Conservation (phyloP, 2,113 vertebrate genomes). For the Cavia porcellus region DNA sequence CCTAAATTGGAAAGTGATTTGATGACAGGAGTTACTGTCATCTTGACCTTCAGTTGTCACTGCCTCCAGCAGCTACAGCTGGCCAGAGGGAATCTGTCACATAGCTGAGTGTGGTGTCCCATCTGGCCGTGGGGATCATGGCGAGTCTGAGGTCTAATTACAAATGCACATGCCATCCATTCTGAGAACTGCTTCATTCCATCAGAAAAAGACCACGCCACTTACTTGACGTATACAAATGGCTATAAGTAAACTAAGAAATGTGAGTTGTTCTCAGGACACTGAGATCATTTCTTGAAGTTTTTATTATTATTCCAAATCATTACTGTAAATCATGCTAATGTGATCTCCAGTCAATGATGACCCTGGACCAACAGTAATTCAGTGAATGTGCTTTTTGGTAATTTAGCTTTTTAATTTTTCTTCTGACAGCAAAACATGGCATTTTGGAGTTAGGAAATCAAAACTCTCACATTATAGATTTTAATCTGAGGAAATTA, state of each 20-base stretch:
- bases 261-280: neutral
- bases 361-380: neutral
- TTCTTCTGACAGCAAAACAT: neutral
- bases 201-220: neutral
- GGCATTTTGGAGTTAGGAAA: neutral
- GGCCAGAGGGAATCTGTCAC: neutral
- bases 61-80: neutral
- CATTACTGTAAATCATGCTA: conserved; percentile 47
- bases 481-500: neutral
- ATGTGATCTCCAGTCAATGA: neutral
- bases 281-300: neutral
- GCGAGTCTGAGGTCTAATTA: neutral
- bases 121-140: neutral
- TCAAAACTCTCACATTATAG: neutral
- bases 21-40: neutral
- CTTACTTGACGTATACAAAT: neutral
- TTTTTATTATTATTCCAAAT: neutral
- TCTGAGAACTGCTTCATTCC: neutral
- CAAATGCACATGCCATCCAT: neutral
- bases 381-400: conserved; percentile 12
- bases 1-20: neutral
- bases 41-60: neutral
- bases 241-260: neutral
- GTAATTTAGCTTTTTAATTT: conserved; percentile 14
- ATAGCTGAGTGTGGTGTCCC: no score